Conservation (phyloP, 1,140 invertebrate genomes). For the Drosophila takahashii region DNA sequence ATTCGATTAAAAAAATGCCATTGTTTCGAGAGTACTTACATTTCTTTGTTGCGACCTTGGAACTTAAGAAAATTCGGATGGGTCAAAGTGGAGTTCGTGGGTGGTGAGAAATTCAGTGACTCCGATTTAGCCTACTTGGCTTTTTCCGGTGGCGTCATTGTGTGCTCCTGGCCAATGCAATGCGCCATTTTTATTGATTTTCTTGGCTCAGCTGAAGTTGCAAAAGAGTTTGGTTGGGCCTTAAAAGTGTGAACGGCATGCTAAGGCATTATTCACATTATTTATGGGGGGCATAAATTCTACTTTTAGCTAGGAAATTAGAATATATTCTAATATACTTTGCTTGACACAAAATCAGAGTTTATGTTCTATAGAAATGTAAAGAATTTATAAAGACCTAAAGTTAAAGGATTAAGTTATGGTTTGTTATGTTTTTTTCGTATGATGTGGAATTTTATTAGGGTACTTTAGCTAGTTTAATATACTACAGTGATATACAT, state of each 20-base stretch:
- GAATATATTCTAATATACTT: not conserved
- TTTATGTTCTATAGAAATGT: too few species aligned
- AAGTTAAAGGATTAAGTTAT: too few species aligned
- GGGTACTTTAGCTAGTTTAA: not conserved
- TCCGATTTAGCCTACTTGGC: not conserved
- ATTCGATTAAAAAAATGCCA: not conserved
- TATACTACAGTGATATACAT: too few species aligned
- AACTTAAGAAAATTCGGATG: not conserved
- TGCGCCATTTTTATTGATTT: conserved; percentile 80
- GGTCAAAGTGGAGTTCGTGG: conserved; percentile 5
- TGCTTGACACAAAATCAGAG: too few species aligned
- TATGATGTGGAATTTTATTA: not conserved
- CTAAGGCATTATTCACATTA: conserved; percentile 1
- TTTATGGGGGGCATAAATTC: conserved; percentile 5
- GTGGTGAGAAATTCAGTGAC: not conserved
- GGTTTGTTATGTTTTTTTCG: too few species aligned
- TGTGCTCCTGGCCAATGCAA: conserved; percentile 38
- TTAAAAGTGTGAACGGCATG: not conserved
- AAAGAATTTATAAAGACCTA: too few species aligned
- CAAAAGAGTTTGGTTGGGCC: conserved; percentile 27
- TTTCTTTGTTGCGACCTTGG: not conserved
- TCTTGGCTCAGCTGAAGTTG: conserved; percentile 23
- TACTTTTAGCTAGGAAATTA: not conserved
- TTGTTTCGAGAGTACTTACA: not conserved
- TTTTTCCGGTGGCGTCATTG: conserved; percentile 52